Evolutionary conservation across 2,888 invertebrate species (phyloP).

Genomic region (Acheta domesticus): DNA sequence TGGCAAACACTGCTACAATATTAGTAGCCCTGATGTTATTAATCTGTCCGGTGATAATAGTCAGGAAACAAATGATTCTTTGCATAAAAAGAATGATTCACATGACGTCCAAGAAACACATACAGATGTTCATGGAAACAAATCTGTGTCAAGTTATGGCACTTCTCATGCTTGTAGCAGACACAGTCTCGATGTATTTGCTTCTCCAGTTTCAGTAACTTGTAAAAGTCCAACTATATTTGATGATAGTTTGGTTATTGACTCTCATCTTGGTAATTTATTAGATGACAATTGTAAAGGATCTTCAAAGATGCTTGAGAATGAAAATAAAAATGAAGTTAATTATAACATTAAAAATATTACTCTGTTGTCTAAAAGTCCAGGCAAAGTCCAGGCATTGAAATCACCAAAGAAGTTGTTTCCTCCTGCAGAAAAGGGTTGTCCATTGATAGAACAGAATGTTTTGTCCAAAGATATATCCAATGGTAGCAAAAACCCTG

Average conservation of each 20-base stretch:
- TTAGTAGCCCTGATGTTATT: too few relatives aligned
- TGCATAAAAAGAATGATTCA: too few relatives aligned
- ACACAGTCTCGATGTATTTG: conserved; percentile 10
- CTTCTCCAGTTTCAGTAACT: conserved; percentile 11
- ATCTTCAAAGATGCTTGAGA: background rate
- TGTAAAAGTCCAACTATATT: conserved; percentile 53
- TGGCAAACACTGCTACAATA: too few relatives aligned
- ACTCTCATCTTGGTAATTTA: conserved; percentile 51
- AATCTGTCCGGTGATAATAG: too few relatives aligned
- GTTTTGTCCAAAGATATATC: background rate
- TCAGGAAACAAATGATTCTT: too few relatives aligned
- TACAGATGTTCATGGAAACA: too few relatives aligned
- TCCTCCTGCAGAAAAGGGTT: background rate
- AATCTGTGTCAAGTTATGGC: too few relatives aligned
- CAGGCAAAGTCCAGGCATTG: background rate
- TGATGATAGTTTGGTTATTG: conserved; percentile 56
- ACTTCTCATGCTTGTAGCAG: background rate
- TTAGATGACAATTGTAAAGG: conserved; percentile 28
- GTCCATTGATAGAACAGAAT: background rate
- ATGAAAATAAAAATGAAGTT: background rate
- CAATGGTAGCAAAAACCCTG: background rate
- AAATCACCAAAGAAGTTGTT: background rate
- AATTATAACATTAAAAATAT: background rate
- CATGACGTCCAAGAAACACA: too few relatives aligned
- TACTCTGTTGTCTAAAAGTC: background rate